phyloP scores from a whole-genome alignment of 37 sponge, comb jelly and placozoan species.

The Oscarella lobularis region DNA sequence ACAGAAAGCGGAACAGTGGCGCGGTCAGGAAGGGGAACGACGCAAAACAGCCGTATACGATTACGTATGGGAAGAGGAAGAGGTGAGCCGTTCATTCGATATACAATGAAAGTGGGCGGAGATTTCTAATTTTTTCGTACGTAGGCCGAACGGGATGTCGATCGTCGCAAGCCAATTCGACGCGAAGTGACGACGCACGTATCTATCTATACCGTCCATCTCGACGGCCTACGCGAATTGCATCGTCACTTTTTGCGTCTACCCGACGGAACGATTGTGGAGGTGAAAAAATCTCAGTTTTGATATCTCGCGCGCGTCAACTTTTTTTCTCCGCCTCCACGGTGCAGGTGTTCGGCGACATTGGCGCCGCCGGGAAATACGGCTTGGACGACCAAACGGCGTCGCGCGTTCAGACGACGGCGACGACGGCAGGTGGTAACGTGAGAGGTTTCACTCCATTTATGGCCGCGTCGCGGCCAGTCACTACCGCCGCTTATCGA shows the following conservation, averaged over 20 bases:
- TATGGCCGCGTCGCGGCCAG: too few relatives aligned
- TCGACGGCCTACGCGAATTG: not conserved
- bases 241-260: not conserved
- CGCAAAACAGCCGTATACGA: constrained; percentile 32
- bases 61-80: constrained; percentile 32
- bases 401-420: too few relatives aligned
- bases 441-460: too few relatives aligned
- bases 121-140: not conserved
- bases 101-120: not conserved
- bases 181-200: not conserved
- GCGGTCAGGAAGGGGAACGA: constrained; percentile 32
- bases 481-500: too few relatives aligned
- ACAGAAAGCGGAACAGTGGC: constrained; percentile 29
- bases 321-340: too few relatives aligned
- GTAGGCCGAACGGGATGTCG: not conserved
- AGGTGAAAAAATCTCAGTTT: too few relatives aligned
- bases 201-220: not conserved
- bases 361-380: not conserved
- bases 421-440: too few relatives aligned
- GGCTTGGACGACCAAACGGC: not conserved
- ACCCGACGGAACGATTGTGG: not conserved
- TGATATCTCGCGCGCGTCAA: too few relatives aligned
- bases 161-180: not conserved
- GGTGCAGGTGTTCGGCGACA: not conserved
- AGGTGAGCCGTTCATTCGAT: not conserved